phyloP scores from a whole-genome alignment of 2,888 invertebrate species.

The Dexiosoma caninum region DNA sequence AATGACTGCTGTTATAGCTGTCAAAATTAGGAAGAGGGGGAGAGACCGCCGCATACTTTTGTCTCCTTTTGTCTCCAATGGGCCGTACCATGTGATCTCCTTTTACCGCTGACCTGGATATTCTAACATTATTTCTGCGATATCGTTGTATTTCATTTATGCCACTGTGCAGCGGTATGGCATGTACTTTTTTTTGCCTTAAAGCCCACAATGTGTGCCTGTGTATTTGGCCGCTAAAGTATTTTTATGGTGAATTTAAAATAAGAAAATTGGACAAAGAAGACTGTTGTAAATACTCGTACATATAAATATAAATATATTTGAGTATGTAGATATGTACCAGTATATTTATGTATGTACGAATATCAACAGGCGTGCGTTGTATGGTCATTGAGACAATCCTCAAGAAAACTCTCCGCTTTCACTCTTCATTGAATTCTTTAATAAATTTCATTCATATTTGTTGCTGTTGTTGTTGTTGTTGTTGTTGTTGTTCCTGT shows the following conservation, averaged over 20 bases:
- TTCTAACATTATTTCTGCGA: too few relatives aligned
- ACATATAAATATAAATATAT: too few relatives aligned
- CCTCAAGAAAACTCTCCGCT: slow-evolving; percentile 45
- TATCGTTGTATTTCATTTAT: too few relatives aligned
- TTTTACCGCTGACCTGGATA: too few relatives aligned
- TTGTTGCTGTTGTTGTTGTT: slow-evolving; percentile 6
- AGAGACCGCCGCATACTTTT: too few relatives aligned
- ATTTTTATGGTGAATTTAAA: slow-evolving; percentile 36
- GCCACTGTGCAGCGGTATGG: neutral
- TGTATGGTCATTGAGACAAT: slow-evolving; percentile 25
- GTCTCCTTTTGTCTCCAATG: too few relatives aligned
- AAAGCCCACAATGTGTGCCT: neutral
- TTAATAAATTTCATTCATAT: slow-evolving; percentile 55
- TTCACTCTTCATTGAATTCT: slow-evolving; percentile 64
- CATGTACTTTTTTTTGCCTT: neutral
- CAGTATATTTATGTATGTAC: neutral
- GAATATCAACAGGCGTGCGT: neutral
- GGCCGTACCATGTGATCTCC: too few relatives aligned
- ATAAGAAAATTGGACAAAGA: neutral
- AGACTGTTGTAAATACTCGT: neutral
- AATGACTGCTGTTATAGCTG: too few relatives aligned
- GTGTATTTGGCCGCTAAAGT: neutral
- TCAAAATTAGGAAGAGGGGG: too few relatives aligned
- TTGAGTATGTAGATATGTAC: neutral
- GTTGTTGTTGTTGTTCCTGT: neutral